Conservation (phyloP, 1,140 invertebrate species). For the Pinna nobilis region DNA sequence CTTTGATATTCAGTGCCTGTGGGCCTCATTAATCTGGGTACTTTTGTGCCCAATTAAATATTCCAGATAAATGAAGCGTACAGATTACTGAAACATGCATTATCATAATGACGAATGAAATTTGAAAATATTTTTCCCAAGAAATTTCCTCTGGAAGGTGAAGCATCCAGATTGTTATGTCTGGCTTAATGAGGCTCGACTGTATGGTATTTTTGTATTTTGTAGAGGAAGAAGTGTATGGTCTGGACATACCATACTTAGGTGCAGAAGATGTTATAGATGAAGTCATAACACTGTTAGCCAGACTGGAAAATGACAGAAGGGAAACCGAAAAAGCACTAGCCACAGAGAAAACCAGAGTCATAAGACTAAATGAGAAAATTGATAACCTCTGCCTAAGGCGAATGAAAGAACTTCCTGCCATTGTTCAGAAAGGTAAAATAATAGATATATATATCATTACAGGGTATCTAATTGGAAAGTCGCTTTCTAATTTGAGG, state of each 20-base stretch:
- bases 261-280: slow-evolving; percentile 71
- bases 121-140: too few species aligned
- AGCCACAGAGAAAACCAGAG: slow-evolving; percentile 57
- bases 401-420: slow-evolving; percentile 64
- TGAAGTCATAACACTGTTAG: slow-evolving; percentile 68
- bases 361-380: slow-evolving; percentile 56
- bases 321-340: slow-evolving; percentile 59
- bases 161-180: too few species aligned
- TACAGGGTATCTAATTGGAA: neutral
- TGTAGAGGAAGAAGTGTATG: slow-evolving; percentile 29
- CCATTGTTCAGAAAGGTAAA: slow-evolving; percentile 69
- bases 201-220: too few species aligned
- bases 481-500: too few species aligned
- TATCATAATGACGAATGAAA: too few species aligned
- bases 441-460: neutral
- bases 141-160: too few species aligned
- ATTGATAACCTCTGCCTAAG: slow-evolving; percentile 64
- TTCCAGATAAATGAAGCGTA: too few species aligned
- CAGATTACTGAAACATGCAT: too few species aligned
- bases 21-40: too few species aligned
- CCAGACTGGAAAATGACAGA: slow-evolving; percentile 68
- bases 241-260: slow-evolving; percentile 61
- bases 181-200: too few species aligned
- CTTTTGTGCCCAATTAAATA: too few species aligned
- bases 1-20: too few species aligned